Evolutionary conservation across 2,113 vertebrate genomes (phyloP).

Genomic region (Campylomormyrus tamandua): DNA sequence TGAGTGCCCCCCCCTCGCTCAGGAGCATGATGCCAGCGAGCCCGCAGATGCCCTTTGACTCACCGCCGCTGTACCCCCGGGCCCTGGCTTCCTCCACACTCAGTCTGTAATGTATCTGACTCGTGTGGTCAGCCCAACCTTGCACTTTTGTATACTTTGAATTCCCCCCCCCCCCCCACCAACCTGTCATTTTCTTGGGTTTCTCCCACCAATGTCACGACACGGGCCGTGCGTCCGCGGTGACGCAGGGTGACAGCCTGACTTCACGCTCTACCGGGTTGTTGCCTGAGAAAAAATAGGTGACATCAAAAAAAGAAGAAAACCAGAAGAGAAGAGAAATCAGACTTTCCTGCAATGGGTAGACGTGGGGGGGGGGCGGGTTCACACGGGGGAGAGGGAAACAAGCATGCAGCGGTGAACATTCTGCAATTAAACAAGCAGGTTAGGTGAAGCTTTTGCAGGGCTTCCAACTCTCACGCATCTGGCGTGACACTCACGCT

Average conservation of each 20-base stretch:
- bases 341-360: background rate
- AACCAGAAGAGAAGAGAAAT: background rate
- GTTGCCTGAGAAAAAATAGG: slow-evolving; percentile 32
- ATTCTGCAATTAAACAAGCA: background rate
- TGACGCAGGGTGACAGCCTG: slow-evolving; percentile 45
- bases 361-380: background rate
- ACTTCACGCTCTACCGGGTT: slow-evolving; percentile 40
- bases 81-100: background rate
- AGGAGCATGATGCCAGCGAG: background rate
- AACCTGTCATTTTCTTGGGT: slow-evolving; percentile 2
- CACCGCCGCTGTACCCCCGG: background rate
- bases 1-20: background rate
- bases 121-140: background rate
- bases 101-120: background rate
- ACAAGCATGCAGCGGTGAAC: background rate
- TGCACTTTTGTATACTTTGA: background rate
- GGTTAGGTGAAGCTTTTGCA: background rate
- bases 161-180: background rate
- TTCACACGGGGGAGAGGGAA: background rate
- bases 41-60: slow-evolving; percentile 1
- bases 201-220: slow-evolving; percentile 34
- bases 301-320: slow-evolving; percentile 20
- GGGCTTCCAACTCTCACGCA: background rate
- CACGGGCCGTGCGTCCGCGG: slow-evolving; percentile 23
- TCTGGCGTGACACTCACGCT: background rate